Conservation (phyloP, 2,888 invertebrate genomes). For the Leistus spinibarbis region DNA sequence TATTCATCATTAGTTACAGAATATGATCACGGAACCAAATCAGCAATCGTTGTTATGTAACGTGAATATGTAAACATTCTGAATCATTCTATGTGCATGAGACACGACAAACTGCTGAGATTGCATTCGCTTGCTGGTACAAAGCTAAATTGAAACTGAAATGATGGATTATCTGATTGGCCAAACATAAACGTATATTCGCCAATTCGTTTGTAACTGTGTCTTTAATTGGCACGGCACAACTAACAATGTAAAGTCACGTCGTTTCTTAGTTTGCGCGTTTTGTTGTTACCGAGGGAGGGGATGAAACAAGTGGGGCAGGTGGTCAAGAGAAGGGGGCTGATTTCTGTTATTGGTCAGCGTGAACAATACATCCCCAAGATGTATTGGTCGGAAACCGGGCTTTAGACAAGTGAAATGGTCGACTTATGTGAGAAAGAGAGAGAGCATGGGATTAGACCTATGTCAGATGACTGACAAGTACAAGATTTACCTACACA, state of each 20-base stretch:
- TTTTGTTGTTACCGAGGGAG: constrained; percentile 3
- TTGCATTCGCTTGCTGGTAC: neutral
- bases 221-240: neutral
- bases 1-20: neutral
- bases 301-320: constrained; percentile 30
- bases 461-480: neutral
- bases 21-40: neutral
- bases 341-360: constrained; percentile 34
- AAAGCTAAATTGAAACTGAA: neutral
- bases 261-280: neutral
- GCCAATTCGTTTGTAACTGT: neutral
- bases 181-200: neutral
- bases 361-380: constrained; percentile 17
- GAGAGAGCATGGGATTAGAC: constrained; percentile 15
- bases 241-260: neutral
- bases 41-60: neutral
- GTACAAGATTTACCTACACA: neutral
- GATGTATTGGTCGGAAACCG: constrained; percentile 25
- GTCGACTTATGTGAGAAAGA: constrained; percentile 3
- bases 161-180: neutral
- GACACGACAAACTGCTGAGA: neutral
- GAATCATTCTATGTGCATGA: neutral
- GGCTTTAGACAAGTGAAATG: constrained; percentile 33
- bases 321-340: constrained; percentile 29
- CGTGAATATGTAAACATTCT: neutral